Conservation (phyloP, 2,113 vertebrate genomes). For the Odontophorus gujanensis region DNA sequence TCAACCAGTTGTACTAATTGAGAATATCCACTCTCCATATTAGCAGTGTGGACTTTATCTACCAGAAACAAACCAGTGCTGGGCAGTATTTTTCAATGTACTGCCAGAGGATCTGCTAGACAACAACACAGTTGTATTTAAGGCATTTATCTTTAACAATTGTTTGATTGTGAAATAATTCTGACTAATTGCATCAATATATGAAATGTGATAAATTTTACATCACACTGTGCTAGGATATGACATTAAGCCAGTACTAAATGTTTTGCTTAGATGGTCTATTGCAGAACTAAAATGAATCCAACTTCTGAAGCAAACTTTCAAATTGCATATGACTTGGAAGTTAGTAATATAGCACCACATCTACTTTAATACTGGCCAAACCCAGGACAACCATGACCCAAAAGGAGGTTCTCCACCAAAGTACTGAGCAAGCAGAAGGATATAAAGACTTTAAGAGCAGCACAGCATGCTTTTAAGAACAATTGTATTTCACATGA, state of each 20-base stretch:
- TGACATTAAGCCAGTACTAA: background rate
- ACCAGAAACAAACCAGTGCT: background rate
- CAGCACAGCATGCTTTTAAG: background rate
- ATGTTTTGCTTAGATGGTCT: background rate
- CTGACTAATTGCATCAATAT: background rate
- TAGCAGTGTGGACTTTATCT: background rate
- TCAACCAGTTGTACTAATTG: background rate
- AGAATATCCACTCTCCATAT: background rate
- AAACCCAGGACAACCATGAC: background rate
- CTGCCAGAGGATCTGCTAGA: background rate
- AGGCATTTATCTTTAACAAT: background rate
- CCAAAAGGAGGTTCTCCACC: background rate
- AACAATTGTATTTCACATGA: background rate
- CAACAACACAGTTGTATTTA: background rate
- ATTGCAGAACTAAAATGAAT: background rate
- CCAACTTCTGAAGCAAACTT: background rate
- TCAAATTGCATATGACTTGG: background rate
- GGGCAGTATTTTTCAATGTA: background rate
- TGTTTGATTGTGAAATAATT: background rate
- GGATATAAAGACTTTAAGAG: background rate
- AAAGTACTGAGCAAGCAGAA: background rate
- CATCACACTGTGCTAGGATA: fast-evolving
- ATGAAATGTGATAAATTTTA: fast-evolving
- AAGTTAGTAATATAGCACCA: background rate
- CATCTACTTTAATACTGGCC: background rate